Percentiles rank a stretch among this genome's conserved stretches.
These are phyloP conservation scores for Leucophenga varia DNA, from an alignment of 1,140 invertebrate genomes.

Conservation along the genomic window DNA sequence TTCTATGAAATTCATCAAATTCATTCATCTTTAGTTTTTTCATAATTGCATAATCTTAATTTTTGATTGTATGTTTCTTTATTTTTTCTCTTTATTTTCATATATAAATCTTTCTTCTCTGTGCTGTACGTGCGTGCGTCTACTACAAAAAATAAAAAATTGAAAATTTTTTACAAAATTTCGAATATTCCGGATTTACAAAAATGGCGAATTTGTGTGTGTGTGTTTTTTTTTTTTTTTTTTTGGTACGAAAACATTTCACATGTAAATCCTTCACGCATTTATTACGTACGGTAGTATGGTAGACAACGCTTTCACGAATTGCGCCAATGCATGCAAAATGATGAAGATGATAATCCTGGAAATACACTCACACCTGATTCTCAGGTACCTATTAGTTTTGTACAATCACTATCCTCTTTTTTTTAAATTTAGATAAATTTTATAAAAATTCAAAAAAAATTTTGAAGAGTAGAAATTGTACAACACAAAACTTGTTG, in stretches of 20 bases:
- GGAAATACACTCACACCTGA: constrained; percentile 72
- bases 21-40: background rate
- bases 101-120: constrained; percentile 11
- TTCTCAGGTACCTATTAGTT: constrained; percentile 67
- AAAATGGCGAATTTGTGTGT: too few relatives aligned
- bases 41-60: constrained; percentile 22
- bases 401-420: too few relatives aligned
- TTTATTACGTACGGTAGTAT: constrained; percentile 42
- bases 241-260: background rate
- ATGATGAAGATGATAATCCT: constrained; percentile 71
- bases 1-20: background rate
- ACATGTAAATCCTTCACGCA: too few relatives aligned
- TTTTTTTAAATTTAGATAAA: too few relatives aligned
- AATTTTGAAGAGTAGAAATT: too few relatives aligned
- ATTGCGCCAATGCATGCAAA: constrained; percentile 79
- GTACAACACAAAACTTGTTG: too few relatives aligned
- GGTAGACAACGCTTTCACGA: constrained; percentile 74
- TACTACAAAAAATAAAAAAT: constrained; percentile 25
- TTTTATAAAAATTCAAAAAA: too few relatives aligned
- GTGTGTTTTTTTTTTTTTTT: background rate
- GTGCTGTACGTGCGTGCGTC: constrained; percentile 16
- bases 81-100: constrained; percentile 50
- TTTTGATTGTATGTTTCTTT: constrained; percentile 32
- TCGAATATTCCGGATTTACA: too few relatives aligned
- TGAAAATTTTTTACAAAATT: constrained; percentile 22